Percentiles rank a stretch among this genome's conserved stretches.
phyloP scores from a whole-genome alignment of 1,140 invertebrate genomes.

The Zaprionus davidi region DNA sequence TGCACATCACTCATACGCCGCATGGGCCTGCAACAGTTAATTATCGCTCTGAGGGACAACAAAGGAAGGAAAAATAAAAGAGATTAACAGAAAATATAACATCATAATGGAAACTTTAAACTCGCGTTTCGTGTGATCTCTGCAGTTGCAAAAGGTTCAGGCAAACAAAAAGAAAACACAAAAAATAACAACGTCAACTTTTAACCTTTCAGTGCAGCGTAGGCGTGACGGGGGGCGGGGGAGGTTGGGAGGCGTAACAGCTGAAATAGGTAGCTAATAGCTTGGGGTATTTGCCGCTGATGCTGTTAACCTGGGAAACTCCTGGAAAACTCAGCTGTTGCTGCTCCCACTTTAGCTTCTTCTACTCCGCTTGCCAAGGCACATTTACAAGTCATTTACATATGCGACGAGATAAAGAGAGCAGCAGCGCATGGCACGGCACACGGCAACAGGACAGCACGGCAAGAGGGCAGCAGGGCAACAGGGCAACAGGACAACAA shows the following conservation, averaged over 20 bases:
- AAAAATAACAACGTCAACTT: constrained; percentile 19
- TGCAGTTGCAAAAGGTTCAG: background rate
- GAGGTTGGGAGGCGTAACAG: background rate
- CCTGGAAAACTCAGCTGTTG: constrained; percentile 26
- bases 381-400: constrained; percentile 52
- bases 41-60: constrained; percentile 16
- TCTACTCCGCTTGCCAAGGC: background rate
- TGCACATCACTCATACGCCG: constrained; percentile 36
- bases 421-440: constrained; percentile 8
- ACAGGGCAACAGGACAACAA: constrained; percentile 18
- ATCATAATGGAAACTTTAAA: constrained; percentile 16
- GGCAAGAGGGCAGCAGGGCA: background rate
- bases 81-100: background rate
- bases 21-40: constrained; percentile 32
- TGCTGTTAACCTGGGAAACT: constrained; percentile 23
- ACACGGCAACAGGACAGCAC: constrained; percentile 10
- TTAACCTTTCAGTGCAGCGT: constrained; percentile 26
- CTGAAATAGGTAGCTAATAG: constrained; percentile 36
- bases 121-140: constrained; percentile 13
- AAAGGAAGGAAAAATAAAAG: background rate
- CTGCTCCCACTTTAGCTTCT: background rate
- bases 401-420: constrained; percentile 21
- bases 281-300: constrained; percentile 43
- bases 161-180: background rate
- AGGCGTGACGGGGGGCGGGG: background rate